phyloP scores from a whole-genome alignment of 2,797 vertebrate genomes.

The Macroramphosus scolopax region DNA sequence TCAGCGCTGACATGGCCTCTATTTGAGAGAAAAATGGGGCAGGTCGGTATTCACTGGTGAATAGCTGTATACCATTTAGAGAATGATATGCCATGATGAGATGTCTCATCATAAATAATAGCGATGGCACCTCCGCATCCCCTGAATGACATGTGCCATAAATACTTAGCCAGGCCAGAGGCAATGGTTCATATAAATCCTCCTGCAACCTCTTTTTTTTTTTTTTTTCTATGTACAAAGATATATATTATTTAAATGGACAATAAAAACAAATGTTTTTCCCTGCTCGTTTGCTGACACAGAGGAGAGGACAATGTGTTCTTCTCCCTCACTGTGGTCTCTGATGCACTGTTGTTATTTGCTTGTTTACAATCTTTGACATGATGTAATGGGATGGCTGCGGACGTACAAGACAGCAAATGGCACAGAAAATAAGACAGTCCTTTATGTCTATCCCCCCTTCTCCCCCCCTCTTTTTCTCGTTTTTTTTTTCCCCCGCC shows the following conservation, averaged over 20 bases:
- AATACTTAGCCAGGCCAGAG: constrained; percentile 72
- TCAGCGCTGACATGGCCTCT: constrained; percentile 73
- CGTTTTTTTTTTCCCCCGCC: constrained; percentile 5
- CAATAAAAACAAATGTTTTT: constrained; percentile 77
- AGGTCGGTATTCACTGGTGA: constrained; percentile 63
- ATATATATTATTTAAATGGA: constrained; percentile 68
- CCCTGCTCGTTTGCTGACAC: constrained; percentile 36
- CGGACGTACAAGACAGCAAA: constrained; percentile 78
- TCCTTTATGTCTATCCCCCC: constrained; percentile 70
- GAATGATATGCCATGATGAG: constrained; percentile 78
- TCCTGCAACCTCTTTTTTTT: constrained; percentile 23
- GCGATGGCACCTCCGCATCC: constrained; percentile 74
- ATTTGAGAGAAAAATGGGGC: constrained; percentile 79
- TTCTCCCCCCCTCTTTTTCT: constrained; percentile 1
- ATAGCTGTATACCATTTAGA: constrained; percentile 77
- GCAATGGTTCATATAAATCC: constrained; percentile 70
- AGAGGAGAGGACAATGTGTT: constrained; percentile 34
- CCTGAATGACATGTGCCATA: constrained; percentile 79
- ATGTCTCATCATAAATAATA: constrained; percentile 80
- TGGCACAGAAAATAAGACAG: constrained; percentile 79
- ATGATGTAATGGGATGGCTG: constrained; percentile 80
- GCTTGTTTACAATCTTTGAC: constrained; percentile 82
- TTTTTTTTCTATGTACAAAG: constrained; percentile 33
- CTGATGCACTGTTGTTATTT: constrained; percentile 80
- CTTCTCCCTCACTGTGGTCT: constrained; percentile 45